Percentiles rank a stretch among this genome's conserved stretches.
These are phyloP conservation scores for Laterallus jamaicensis DNA, from an alignment of 2,113 vertebrate species.

Conservation along the genomic window DNA sequence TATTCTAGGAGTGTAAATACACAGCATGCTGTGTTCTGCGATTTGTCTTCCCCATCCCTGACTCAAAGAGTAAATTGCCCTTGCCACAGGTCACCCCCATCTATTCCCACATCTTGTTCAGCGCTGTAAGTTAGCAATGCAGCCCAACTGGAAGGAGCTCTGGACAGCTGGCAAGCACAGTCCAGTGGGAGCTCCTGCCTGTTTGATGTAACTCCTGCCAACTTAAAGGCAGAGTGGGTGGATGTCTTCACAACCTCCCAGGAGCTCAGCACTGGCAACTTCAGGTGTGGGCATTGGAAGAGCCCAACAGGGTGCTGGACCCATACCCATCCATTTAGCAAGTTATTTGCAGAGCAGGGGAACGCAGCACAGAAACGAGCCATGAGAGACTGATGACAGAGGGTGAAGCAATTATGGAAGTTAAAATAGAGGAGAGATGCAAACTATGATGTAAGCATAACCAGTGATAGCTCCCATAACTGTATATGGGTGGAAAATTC, in stretches of 20 bases:
- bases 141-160: constrained; percentile 28
- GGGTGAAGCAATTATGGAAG: neutral
- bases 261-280: neutral
- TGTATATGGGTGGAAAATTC: neutral
- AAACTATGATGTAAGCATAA: neutral
- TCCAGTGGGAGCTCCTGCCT: constrained; percentile 35
- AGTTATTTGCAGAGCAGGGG: neutral
- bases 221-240: neutral
- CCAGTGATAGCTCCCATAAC: neutral
- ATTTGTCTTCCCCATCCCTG: constrained; percentile 8
- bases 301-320: neutral
- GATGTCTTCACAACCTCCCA: neutral
- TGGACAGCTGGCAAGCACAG: constrained; percentile 66
- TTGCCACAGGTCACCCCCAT: constrained; percentile 33
- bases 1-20: constrained; percentile 45
- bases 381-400: neutral
- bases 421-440: neutral
- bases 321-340: neutral
- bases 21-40: constrained; percentile 32
- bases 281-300: neutral
- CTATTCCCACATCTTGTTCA: constrained; percentile 30
- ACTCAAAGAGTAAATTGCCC: constrained; percentile 53
- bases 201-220: constrained; percentile 9
- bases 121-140: neutral
- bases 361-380: neutral